Evolutionary conservation across 53 echinoderm and acorn worm species (phyloP).

Genomic region (Paracentrotus lividus): DNA sequence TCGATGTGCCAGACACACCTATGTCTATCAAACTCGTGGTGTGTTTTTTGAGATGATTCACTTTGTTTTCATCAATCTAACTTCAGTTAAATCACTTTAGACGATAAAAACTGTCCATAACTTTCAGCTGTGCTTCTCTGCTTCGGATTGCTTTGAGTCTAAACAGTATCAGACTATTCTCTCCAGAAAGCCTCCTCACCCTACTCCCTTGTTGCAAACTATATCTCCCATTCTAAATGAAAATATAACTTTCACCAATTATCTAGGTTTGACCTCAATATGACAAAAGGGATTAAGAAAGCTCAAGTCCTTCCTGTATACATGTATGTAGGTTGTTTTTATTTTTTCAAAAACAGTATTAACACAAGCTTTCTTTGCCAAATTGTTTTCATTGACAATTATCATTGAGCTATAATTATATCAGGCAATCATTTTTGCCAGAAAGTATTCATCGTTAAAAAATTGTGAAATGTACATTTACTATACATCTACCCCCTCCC

Average conservation of each 20-base stretch:
- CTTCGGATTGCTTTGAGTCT: neutral
- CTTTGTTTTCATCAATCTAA: neutral
- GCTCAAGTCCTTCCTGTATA: neutral
- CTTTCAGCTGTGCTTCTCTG: neutral
- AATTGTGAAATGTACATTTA: too few species aligned
- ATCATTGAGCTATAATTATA: neutral
- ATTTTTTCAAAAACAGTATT: neutral
- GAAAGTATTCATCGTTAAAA: too few species aligned
- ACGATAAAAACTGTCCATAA: neutral
- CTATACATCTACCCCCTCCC: too few species aligned
- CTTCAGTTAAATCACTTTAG: conserved; percentile 9
- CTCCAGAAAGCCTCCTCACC: neutral
- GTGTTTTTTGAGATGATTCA: neutral
- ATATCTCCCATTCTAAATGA: neutral
- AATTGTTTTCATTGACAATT: neutral
- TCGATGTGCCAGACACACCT: neutral
- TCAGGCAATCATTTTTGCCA: neutral
- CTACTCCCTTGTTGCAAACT: neutral
- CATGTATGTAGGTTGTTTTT: too few species aligned
- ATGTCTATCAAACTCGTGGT: neutral
- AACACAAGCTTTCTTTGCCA: neutral
- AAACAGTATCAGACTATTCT: neutral
- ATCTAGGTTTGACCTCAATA: neutral
- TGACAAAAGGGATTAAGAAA: neutral
- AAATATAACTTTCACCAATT: neutral